A percentile compares a stretch with the other conserved stretches of the same genome.
Evolutionary conservation across 2,797 vertebrate species (phyloP).

Genomic region (Xerus rutilus): DNA sequence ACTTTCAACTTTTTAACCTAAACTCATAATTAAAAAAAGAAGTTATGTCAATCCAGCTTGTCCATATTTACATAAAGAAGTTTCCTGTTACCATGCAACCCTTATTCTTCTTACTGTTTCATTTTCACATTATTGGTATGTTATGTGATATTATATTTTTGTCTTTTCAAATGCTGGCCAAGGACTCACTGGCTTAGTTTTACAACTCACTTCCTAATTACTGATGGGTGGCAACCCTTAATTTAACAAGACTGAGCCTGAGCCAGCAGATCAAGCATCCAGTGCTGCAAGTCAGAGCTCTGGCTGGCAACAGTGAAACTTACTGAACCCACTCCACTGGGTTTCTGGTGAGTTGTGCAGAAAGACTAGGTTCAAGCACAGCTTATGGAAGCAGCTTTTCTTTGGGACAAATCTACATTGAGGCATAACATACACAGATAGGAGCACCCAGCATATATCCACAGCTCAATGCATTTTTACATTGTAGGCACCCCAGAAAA

Average conservation of each 20-base stretch:
- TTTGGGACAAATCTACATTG: background rate
- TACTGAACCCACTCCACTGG: background rate
- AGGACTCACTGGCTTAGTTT: background rate
- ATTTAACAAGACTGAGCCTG: background rate
- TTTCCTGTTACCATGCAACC: background rate
- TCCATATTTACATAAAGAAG: background rate
- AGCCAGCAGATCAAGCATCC: background rate
- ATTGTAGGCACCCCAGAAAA: background rate
- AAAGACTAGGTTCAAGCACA: background rate
- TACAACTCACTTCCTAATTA: background rate
- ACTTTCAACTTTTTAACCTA: background rate
- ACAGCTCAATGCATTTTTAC: no score
- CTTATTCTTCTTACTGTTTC: background rate
- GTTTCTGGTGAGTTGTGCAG: background rate
- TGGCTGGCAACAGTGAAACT: background rate
- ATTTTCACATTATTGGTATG: background rate
- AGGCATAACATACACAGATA: background rate
- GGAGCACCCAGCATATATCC: accelerated
- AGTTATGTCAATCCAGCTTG: background rate
- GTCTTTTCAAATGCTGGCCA: background rate
- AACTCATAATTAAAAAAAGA: background rate
- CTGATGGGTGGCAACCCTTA: background rate
- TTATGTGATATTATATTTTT: background rate
- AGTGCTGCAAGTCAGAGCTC: background rate
- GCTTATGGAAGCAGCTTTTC: background rate